Evolutionary conservation across 2,888 invertebrate genomes (phyloP), one percentile per base, ranked within the genome.

Genomic region (Protodeltote pygarga): DNA sequence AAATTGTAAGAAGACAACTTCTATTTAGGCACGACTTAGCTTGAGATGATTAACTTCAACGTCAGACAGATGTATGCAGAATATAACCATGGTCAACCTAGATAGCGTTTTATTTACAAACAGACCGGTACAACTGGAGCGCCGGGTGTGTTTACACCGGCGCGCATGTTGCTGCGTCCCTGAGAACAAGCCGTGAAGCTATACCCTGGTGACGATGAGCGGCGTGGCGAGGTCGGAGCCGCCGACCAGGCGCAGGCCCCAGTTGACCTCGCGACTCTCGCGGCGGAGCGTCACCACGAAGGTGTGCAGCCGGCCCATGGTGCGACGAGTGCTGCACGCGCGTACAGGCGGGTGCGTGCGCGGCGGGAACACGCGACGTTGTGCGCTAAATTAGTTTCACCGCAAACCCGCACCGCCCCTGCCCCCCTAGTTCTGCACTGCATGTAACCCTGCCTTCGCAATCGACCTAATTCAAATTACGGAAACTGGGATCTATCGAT

Each of bases 231-330:
- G 94, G 93, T 97, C 97, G 64, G 95, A 94, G 71, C 97, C 97
- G 71, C 97, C 97, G 64, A 96, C 96, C 69, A 97, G 93, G 73
- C 97, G 94, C 74, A 97, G 95, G 50, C 97, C 97, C 97, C 97
- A 97, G 77, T 95, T 95, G 75, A 94, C 94, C 68, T 93, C 93
- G 68, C 93, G 93, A 75, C 94, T 93, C 74, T 95, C 94, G 68
- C 97, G 94, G 73, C 93, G 93, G 75, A 97, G 93, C 65, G 93
- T 94, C 77, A 97, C 94, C 75, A 95, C 94, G 83, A 96, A 93
- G 81, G 95, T 95, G 82, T 96, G 96, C 84, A 94, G 92, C 85
- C 94, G 95, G 87, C 95, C 95, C 94, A 94, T 94, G 76, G 77
- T 87, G 75, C 47, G 64, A 51, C 35, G 64, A 50, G 68, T 69